Evolutionary conservation across 2,888 invertebrate genomes (phyloP), one percentile per base, ranked within the genome.

Genomic region (Keiferia lycopersicella): DNA sequence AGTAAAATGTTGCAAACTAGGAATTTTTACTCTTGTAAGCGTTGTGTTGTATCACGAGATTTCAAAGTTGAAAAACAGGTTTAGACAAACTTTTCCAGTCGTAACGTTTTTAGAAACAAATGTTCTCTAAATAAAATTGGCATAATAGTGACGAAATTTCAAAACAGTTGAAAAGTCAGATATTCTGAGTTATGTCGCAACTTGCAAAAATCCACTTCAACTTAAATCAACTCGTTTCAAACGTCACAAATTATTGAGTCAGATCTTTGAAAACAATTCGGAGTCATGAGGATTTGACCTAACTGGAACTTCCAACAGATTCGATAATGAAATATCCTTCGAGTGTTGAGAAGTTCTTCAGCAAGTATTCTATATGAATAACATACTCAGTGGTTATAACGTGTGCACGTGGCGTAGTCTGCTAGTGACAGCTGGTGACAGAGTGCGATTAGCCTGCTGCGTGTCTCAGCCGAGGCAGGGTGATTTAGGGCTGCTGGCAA

Each of bases 391-490:
- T 48, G 18, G 48, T 51, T 12, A 53, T 11, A 20, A 53, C 22
- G 14, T 14, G 22, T 1, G 67, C 73, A 73, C 71, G 71, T 73
- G 74, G 67, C 71, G 63, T 60, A 66, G 77, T 61, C 83, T 88
- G 87, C 71, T 71, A 67, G 74, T 86, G 89, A 87, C 87, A 78
- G 71, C 72, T 16, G 22, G 74, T 85, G 86, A 86, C 81, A 77
- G 83, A 86, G 84, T 81, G 82, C 83, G 88, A 84, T 84, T 85
- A 83, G 86, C 82, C 82, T 79, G 79, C 82, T 81, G 82, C 80
- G 81, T 77, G 76, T 72, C 75, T 68, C 51, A 22, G 20, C 14
- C 51, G 22, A 14, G 2, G 22, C 51, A 2, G 14, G 12, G 51
- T 22, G 51, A 53, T 53, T 14, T 53, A 53, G 6, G 26, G 26